phyloP scores from a whole-genome alignment of 2,113 vertebrate genomes.

The Oryctolagus cuniculus region mOryCun1.1 NC_091437.1:36827001-36827500 shows the following conservation, averaged over 20 bases:
- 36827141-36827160: not conserved
- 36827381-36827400: not conserved
- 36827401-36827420: not conserved
- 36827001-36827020: not conserved
- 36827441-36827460: too few species aligned
- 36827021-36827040: not conserved
- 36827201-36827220: not conserved
- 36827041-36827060: not conserved
- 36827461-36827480: too few species aligned
- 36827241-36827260: slow-evolving; percentile 18
- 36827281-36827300: not conserved
- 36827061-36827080: not conserved
- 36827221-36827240: not conserved
- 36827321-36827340: not conserved
- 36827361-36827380: not conserved
- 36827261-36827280: not conserved
- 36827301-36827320: not conserved
- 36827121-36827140: not conserved
- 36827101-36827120: not conserved
- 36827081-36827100: not conserved
- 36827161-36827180: not conserved
- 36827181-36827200: not conserved
- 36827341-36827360: not conserved
- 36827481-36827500: too few species aligned
- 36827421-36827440: not conserved